Conservation (phyloP, 2,888 invertebrate species). For the Macrosiphum euphorbiae region DNA sequence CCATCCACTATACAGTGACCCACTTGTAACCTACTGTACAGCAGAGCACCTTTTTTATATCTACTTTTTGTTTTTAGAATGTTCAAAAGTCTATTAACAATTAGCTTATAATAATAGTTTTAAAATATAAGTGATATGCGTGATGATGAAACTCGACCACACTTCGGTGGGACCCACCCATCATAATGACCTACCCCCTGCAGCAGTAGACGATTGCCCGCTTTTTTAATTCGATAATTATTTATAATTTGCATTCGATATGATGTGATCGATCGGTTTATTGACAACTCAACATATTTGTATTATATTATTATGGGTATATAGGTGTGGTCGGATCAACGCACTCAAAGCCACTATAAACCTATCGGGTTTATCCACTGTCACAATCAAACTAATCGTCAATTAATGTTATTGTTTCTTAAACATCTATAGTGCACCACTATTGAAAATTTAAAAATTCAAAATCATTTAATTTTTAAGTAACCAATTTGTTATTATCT, state of each 20-base stretch:
- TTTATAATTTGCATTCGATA: not conserved
- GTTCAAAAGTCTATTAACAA: not conserved
- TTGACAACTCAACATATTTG: not conserved
- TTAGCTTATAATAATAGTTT: not conserved
- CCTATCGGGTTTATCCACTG: not conserved
- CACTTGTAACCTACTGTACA: too few species aligned
- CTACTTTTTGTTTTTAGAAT: not conserved
- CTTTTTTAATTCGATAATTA: not conserved
- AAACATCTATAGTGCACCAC: not conserved
- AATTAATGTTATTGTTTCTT: not conserved
- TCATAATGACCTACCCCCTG: not conserved
- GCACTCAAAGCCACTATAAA: not conserved
- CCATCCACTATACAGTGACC: too few species aligned
- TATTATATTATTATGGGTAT: not conserved
- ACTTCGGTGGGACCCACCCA: not conserved
- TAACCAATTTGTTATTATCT: not conserved
- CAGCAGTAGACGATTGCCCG: not conserved
- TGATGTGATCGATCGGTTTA: not conserved
- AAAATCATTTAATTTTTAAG: not conserved
- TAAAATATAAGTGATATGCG: not conserved
- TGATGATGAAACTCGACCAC: not conserved
- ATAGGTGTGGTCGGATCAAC: not conserved
- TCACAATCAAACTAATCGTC: not conserved
- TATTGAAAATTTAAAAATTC: not conserved
- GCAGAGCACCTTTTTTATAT: too few species aligned